Percentiles rank a stretch among this genome's conserved stretches.
Evolutionary conservation across 2,888 invertebrate species (phyloP).

Genomic region (Hydropsyche betteni): DNA sequence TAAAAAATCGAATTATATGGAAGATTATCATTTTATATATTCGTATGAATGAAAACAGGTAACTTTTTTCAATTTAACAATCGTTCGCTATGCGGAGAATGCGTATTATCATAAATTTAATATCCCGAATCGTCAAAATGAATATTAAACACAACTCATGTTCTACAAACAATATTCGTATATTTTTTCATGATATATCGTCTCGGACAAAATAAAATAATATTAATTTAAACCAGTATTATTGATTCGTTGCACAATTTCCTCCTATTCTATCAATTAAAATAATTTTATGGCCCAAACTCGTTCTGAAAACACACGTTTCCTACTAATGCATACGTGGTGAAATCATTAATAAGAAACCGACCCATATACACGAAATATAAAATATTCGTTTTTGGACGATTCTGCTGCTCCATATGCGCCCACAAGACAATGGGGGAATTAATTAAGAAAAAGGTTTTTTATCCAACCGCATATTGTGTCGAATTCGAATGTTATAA

Average conservation of each 20-base stretch:
- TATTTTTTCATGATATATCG: not conserved
- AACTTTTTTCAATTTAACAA: no score
- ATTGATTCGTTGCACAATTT: no score
- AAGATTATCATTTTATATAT: no score
- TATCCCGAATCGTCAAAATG: not conserved
- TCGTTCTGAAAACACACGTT: no score
- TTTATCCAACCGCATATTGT: constrained; percentile 36
- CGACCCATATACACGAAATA: not conserved
- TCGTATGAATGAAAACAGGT: no score
- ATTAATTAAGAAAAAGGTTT: constrained; percentile 44
- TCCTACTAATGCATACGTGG: no score
- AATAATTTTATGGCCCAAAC: no score
- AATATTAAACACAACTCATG: constrained; percentile 1
- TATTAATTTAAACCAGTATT: not conserved
- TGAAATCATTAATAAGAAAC: not conserved
- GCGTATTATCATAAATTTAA: no score
- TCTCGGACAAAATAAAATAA: not conserved
- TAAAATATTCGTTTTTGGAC: constrained; percentile 8
- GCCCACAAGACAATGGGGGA: constrained; percentile 46
- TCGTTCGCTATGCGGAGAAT: no score
- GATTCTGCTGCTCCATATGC: constrained; percentile 33
- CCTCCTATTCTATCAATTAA: no score
- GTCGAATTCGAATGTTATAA: constrained; percentile 1
- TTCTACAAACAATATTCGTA: not conserved
- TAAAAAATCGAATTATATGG: no score